Conservation (phyloP, 1,140 invertebrate genomes). For the Probaryconus sp. region DNA sequence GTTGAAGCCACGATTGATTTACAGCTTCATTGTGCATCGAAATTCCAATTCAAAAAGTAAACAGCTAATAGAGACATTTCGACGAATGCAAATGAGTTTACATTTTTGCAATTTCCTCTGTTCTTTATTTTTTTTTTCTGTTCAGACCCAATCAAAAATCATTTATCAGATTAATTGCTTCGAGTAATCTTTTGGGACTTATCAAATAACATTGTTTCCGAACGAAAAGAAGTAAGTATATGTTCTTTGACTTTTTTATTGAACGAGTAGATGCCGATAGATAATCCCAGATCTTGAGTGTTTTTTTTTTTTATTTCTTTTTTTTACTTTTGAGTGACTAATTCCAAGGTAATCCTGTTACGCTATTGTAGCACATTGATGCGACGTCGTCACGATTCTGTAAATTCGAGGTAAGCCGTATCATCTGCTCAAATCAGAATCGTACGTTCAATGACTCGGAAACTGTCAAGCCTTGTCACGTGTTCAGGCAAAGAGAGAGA, state of each 20-base stretch:
- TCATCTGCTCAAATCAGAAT: constrained; percentile 35
- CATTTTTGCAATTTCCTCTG: too few relatives aligned
- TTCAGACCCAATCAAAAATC: too few relatives aligned
- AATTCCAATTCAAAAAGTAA: too few relatives aligned
- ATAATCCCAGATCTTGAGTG: constrained; percentile 15
- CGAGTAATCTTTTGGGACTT: too few relatives aligned
- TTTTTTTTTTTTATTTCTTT: too few relatives aligned
- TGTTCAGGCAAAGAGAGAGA: constrained; percentile 36
- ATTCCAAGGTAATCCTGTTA: constrained; percentile 53
- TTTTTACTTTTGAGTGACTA: constrained; percentile 40
- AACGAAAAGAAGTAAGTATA: constrained; percentile 6
- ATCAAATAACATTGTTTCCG: too few relatives aligned
- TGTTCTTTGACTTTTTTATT: constrained; percentile 23
- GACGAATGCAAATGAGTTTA: too few relatives aligned
- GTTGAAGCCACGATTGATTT: too few relatives aligned
- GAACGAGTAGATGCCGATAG: constrained; percentile 1
- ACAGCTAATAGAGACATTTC: too few relatives aligned
- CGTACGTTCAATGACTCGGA: constrained; percentile 33
- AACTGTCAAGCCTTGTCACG: constrained; percentile 52
- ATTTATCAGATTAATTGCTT: too few relatives aligned
- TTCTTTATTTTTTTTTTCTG: too few relatives aligned
- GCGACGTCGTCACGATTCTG: constrained; percentile 34
- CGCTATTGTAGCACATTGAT: constrained; percentile 25
- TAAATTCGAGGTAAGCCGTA: constrained; percentile 35
- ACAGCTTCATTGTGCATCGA: too few relatives aligned